Conservation (phyloP, 2,888 invertebrate genomes). For the Drosophila algonquin region DNA sequence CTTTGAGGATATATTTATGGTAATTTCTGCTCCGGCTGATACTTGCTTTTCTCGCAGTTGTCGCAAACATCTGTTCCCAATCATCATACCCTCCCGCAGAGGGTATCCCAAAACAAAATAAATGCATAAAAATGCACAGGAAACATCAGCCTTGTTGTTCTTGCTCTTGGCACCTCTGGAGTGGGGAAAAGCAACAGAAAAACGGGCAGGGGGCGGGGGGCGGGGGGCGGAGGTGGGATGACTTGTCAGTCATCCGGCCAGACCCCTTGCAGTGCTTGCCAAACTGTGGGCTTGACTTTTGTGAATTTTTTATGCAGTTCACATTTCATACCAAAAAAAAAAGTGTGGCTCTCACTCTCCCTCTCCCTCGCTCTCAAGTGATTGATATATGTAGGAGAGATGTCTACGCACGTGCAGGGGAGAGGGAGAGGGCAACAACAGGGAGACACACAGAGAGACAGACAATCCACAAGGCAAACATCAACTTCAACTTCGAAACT, state of each 20-base stretch:
- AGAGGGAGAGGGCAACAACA: too few species aligned
- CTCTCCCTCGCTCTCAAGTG: slow-evolving; percentile 38
- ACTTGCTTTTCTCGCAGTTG: too few species aligned
- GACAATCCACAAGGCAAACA: slow-evolving; percentile 10
- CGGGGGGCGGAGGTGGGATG: background rate
- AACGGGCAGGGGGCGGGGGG: background rate
- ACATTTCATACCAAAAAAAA: slow-evolving; percentile 42
- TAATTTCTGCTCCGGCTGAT: too few species aligned
- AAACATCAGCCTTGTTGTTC: slow-evolving; percentile 17
- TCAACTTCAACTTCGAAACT: slow-evolving; percentile 17
- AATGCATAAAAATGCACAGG: slow-evolving; percentile 49
- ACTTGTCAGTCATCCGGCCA: slow-evolving; percentile 20
- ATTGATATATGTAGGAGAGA: slow-evolving; percentile 54
- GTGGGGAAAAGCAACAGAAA: background rate
- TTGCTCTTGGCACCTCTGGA: slow-evolving; percentile 6
- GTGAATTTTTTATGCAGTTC: slow-evolving; percentile 59
- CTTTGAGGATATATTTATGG: too few species aligned
- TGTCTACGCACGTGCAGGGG: slow-evolving; percentile 59
- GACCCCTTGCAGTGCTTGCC: slow-evolving; percentile 21
- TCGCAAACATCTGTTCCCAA: too few species aligned
- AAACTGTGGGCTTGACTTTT: slow-evolving; percentile 31
- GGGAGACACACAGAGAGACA: slow-evolving; percentile 16
- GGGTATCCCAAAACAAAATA: slow-evolving; percentile 6
- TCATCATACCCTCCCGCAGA: too few species aligned
- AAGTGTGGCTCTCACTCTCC: slow-evolving; percentile 23